These are phyloP conservation scores for Hirtodrosophila cameraria DNA, from an alignment of 2,888 invertebrate species.

Conservation along the genomic window DNA sequence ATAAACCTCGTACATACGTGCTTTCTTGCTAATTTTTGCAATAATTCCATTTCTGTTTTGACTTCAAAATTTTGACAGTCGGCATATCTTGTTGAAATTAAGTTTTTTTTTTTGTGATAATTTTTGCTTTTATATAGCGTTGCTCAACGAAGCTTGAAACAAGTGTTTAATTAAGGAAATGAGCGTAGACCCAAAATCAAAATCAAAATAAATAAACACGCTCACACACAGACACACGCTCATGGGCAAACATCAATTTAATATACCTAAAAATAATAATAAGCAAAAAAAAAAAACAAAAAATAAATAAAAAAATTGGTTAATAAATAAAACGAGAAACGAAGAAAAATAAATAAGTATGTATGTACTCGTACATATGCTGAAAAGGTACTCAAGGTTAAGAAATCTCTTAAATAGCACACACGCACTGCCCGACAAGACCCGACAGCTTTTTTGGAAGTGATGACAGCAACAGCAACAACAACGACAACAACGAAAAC, in stretches of 20 bases:
- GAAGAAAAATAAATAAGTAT: slow-evolving; percentile 24
- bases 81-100: slow-evolving; percentile 24
- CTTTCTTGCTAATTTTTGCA: slow-evolving; percentile 32
- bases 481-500: slow-evolving; percentile 26
- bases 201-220: slow-evolving; percentile 52
- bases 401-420: slow-evolving; percentile 69
- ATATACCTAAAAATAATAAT: slow-evolving; percentile 44
- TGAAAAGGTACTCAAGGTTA: slow-evolving; percentile 79
- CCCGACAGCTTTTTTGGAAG: slow-evolving; percentile 71
- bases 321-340: slow-evolving; percentile 60
- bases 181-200: slow-evolving; percentile 55
- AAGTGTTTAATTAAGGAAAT: slow-evolving; percentile 80
- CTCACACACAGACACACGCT: slow-evolving; percentile 17
- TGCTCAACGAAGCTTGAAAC: slow-evolving; percentile 73
- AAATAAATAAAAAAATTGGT: slow-evolving; percentile 40
- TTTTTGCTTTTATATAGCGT: too few species aligned
- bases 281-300: slow-evolving; percentile 38
- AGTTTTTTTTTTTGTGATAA: slow-evolving; percentile 28
- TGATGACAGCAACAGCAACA: slow-evolving; percentile 63
- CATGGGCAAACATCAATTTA: slow-evolving; percentile 46
- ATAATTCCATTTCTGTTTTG: slow-evolving; percentile 15
- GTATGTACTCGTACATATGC: slow-evolving; percentile 33
- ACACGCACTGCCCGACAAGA: slow-evolving; percentile 58
- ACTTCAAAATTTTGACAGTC: slow-evolving; percentile 22
- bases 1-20: slow-evolving; percentile 19